phyloP scores from a whole-genome alignment of 2,888 invertebrate species.

The Stenurella melanura region DNA sequence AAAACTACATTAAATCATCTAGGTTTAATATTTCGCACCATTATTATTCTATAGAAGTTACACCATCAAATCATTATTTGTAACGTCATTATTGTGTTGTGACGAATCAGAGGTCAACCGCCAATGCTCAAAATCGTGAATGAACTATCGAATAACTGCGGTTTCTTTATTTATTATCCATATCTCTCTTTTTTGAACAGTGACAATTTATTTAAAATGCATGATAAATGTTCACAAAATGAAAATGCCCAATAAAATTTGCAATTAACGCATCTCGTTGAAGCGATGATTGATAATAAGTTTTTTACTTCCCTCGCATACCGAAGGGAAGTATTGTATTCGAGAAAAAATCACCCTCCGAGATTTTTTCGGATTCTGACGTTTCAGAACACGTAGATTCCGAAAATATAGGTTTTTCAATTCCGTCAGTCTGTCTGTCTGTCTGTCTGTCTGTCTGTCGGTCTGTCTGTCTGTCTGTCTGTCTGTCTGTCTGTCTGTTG shows the following conservation, averaged over 20 bases:
- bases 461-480: too few relatives aligned
- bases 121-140: constrained; percentile 22
- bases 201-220: neutral
- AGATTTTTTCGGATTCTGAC: too few relatives aligned
- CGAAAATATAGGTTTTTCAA: too few relatives aligned
- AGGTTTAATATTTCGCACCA: constrained; percentile 52
- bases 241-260: neutral
- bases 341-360: too few relatives aligned
- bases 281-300: too few relatives aligned
- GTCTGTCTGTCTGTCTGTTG: too few relatives aligned
- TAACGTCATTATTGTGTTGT: constrained; percentile 35
- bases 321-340: too few relatives aligned
- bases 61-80: constrained; percentile 47
- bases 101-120: constrained; percentile 8
- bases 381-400: too few relatives aligned
- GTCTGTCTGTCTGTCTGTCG: too few relatives aligned
- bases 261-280: neutral
- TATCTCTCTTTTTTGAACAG: neutral
- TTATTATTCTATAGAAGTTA: constrained; percentile 50
- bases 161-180: constrained; percentile 26
- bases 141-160: constrained; percentile 15
- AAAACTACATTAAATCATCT: constrained; percentile 57
- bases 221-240: neutral
- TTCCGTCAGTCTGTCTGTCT: too few relatives aligned
- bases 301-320: too few relatives aligned